Base-by-base conservation (phyloP, 1,140 invertebrate species). In the Drosophila novamexicana region DNA sequence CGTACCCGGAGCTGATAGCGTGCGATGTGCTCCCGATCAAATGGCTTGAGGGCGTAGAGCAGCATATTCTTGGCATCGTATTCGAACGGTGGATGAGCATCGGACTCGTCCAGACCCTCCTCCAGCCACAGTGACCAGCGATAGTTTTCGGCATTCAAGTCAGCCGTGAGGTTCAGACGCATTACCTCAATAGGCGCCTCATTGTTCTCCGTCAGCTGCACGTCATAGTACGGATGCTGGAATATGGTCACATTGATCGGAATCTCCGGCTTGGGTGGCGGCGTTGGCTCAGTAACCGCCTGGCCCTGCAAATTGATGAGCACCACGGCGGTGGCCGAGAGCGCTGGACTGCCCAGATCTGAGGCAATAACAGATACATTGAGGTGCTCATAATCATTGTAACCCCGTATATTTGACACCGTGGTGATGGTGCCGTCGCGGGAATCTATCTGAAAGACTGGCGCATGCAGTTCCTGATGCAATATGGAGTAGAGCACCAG, bases 291-390 rank as follows among this genome's bases (percentile, higher is more conserved):
- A 0, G 94, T 94, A 1, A 96, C 93, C 77, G 96, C 95, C 45
- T 91, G 86, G 1, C 92, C 92, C 57, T 95, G 93, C 0, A 97
- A 93, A 5, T 93, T 95, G 0, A 97, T 93, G 9, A 95, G 91
- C 4, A 98, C 91, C 18, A 97, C 92, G 5, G 97, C 96, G 0
- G 95, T 95, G 0, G 96, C 96, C 57, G 96, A 97, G 7, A 97
- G 91, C 75, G 96, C 96, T 0, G 97, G 97, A 34, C 95, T 96
- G 1, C 97, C 97, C 16, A 97, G 93, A 93, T 98, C 97, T 0
- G 96, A 96, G 0, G 96, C 97, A 6, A 96, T 94, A 0, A 98
- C 94, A 0, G 96, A 96, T 1, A 98, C 93, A 90, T 97, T 97
- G 6, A 92, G 37, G 14, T 92, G 91, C 14, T 92, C 92, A 42